Base-by-base conservation (phyloP, 2,888 invertebrate species). In the Girardia tigrina region DNA sequence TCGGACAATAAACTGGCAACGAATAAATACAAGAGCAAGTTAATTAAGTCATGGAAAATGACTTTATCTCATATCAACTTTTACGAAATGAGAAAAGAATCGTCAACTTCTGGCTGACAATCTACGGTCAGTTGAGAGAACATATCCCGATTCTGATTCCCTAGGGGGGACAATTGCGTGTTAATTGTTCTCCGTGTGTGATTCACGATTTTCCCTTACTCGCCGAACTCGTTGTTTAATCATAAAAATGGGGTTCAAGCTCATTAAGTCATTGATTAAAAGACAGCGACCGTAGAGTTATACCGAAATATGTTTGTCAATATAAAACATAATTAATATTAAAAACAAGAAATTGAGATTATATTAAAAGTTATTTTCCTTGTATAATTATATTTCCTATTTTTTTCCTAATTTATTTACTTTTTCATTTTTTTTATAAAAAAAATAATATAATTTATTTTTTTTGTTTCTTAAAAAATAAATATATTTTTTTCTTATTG, bases 1-100 rank as follows among this genome's bases (percentile, higher is more conserved):
- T 56, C 56, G 56, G 56, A 56, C 56, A 56, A 56, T 56, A 56
- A 56, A 56, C 56, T 56, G 56, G 56, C 56, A 56, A 56, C 56
- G 56, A n/a, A 56, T 56, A 56, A 56, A 56, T 56, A 56, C 56
- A 56, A 56, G 8, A 56, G 56, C 56, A 56, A 56, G 56, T 56
- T 56, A 56, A 56, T 56, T 56, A 56, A 56, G 56, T 56, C 56
- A 56, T 56, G 56, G 56, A 56, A 56, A 56, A 56, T 56, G 56
- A 56, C 56, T 56, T 56, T 56, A 56, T 56, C 56, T 56, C 56
- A 56, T 56, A 56, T 56, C 56, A 56, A 56, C 56, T 56, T 56
- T 56, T 56, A 56, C 56, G 56, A 56, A 56, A 56, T 56, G 56
- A 56, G 56, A 56, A 56, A 56, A 56, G 56, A 56, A 56, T 56